Base-by-base conservation (phyloP, 2,888 invertebrate genomes). In the Tinea semifulvella region DNA sequence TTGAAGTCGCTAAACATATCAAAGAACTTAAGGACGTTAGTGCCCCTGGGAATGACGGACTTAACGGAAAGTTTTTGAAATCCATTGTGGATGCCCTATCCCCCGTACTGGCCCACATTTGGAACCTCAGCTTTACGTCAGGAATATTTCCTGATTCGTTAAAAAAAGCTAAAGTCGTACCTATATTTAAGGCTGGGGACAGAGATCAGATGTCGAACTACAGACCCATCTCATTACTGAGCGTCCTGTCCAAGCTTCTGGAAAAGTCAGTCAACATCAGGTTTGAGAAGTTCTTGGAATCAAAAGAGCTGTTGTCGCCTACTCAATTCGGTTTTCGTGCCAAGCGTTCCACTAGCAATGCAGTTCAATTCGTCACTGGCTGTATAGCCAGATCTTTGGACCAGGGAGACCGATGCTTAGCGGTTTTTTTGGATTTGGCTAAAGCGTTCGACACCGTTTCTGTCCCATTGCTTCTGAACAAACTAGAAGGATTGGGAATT, bases 121-220 rank as follows among this genome's bases (percentile, higher is more conserved):
- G n/a, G n/a, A n/a, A n/a, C n/a, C n/a, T n/a, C n/a, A n/a, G n/a
- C n/a, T n/a, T n/a, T n/a, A n/a, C n/a, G n/a, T n/a, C n/a, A n/a
- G 26, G 26, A n/a, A 11, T 26, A 2, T 26, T 26, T 6, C 48
- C 49, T 1, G 22, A 17, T 5, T 27, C 22, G 2, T 45, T 48
- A 8, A 51, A 51, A 45, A 47, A 19, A 11, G 44, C 49, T 19
- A 11, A 48, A 3, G 28, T 49, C 2, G 40, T 46, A 28, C 47
- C 51, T 1, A 40, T 48, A 6, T 46, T 42, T 31, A 47, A 47
- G 19, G 22, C 19, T 19, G 45, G 45, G 13, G 22, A 31, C 42
- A 47, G 40, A 35, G 39, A 40, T 25, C 26, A 39, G 27, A 18
- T 47, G 3, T 31, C 28, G 8, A 47, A 47, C 19, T 47, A 43